Conservation (phyloP, 1,140 invertebrate species). For the Paraescarpia echinospica region DNA sequence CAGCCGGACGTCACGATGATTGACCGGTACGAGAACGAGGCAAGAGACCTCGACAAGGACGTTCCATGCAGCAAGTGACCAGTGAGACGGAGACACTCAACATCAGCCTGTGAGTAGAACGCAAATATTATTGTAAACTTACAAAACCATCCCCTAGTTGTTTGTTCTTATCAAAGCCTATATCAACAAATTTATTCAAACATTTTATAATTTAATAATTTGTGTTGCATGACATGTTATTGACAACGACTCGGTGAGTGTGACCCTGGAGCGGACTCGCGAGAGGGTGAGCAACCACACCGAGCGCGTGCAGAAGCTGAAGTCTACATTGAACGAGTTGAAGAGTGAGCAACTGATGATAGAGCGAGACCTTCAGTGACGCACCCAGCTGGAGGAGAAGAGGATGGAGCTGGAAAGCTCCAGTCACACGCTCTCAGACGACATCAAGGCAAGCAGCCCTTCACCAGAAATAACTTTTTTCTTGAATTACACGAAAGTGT, state of each 20-base stretch:
- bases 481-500: too few species aligned
- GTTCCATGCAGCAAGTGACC: constrained; percentile 64
- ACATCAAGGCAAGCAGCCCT: constrained; percentile 45
- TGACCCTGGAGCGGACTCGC: constrained; percentile 63
- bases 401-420: constrained; percentile 51
- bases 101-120: constrained; percentile 55
- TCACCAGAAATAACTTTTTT: too few species aligned
- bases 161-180: too few species aligned
- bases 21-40: constrained; percentile 46
- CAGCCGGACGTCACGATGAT: constrained; percentile 50
- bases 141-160: too few species aligned
- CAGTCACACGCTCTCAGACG: constrained; percentile 33
- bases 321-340: constrained; percentile 63
- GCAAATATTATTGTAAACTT: too few species aligned
- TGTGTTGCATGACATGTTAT: too few species aligned
- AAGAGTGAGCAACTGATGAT: constrained; percentile 52
- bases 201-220: too few species aligned
- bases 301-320: constrained; percentile 64
- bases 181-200: too few species aligned
- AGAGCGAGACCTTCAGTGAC: constrained; percentile 52
- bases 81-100: constrained; percentile 63
- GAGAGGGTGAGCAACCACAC: constrained; percentile 63
- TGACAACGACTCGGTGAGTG: constrained; percentile 52
- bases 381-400: constrained; percentile 55
- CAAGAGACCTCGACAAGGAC: constrained; percentile 49